phyloP scores from a whole-genome alignment of 2,797 vertebrate genomes.

The Emys orbicularis region DNA sequence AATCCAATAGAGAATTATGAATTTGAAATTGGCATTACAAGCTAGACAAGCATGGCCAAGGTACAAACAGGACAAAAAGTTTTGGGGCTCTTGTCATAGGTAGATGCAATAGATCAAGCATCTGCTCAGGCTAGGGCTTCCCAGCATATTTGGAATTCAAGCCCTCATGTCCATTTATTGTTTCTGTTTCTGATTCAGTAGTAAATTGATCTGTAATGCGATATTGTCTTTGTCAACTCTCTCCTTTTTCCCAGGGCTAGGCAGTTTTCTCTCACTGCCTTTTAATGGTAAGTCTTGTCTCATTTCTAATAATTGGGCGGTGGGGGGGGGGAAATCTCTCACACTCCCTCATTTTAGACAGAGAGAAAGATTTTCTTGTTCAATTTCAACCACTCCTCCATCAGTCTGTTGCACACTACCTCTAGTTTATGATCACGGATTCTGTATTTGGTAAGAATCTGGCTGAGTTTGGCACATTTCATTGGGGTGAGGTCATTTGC shows the following conservation, averaged over 20 bases:
- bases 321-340: not conserved
- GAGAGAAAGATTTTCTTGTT: not conserved
- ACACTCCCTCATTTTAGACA: not conserved
- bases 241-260: not conserved
- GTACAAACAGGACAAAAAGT: not conserved
- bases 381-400: slow-evolving; percentile 2
- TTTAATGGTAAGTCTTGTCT: slow-evolving; percentile 27
- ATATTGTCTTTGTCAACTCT: not conserved
- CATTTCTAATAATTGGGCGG: not conserved
- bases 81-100: not conserved
- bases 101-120: not conserved
- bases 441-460: slow-evolving; percentile 54
- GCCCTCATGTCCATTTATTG: not conserved
- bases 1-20: not conserved
- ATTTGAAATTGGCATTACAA: not conserved
- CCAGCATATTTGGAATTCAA: not conserved
- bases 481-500: slow-evolving; percentile 44
- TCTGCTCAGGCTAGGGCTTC: not conserved
- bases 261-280: slow-evolving; percentile 21
- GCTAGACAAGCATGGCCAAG: not conserved
- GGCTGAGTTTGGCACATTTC: slow-evolving; percentile 17
- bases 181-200: not conserved
- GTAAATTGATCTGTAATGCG: not conserved
- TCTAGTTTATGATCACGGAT: slow-evolving; percentile 9
- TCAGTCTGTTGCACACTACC: slow-evolving; percentile 20